Percentiles rank a stretch among this genome's conserved stretches.
These are phyloP conservation scores for Lasius platythorax DNA, from an alignment of 2,888 invertebrate species.

Conservation along the genomic window DNA sequence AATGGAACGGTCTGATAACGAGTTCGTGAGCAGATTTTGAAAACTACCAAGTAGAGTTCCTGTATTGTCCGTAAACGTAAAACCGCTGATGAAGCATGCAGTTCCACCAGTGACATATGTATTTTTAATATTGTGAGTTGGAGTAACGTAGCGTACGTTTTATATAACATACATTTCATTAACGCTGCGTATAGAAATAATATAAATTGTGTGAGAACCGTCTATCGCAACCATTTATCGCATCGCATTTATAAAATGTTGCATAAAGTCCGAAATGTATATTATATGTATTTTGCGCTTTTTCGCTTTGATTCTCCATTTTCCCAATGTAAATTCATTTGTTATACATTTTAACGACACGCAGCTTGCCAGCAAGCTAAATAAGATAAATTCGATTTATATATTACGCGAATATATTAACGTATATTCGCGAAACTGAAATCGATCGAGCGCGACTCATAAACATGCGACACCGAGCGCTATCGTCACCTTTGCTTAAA, in stretches of 20 bases:
- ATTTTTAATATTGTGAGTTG: slow-evolving; percentile 27
- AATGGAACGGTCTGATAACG: slow-evolving; percentile 67
- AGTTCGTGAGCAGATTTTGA: slow-evolving; percentile 70
- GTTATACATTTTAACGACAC: background rate
- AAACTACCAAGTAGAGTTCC: slow-evolving; percentile 48
- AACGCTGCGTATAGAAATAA: slow-evolving; percentile 15
- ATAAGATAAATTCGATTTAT: slow-evolving; percentile 13
- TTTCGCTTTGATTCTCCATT: slow-evolving; percentile 20
- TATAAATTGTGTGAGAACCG: background rate
- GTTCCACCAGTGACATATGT: background rate
- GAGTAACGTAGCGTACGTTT: slow-evolving; percentile 13
- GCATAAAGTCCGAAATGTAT: background rate
- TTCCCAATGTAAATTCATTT: slow-evolving; percentile 14
- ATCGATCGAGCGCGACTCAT: slow-evolving; percentile 10
- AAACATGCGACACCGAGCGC: slow-evolving; percentile 45
- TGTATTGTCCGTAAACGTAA: background rate
- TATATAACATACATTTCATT: slow-evolving; percentile 26
- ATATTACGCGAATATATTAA: background rate
- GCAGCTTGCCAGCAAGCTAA: background rate
- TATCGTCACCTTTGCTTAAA: slow-evolving; percentile 66
- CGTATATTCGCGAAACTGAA: background rate
- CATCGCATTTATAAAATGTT: slow-evolving; percentile 28
- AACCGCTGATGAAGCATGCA: slow-evolving; percentile 7
- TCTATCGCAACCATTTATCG: slow-evolving; percentile 1
- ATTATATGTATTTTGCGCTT: slow-evolving; percentile 20